Evolutionary conservation across 2,113 vertebrate genomes (phyloP).

Genomic region (Boleophthalmus pectinirostris): DNA sequence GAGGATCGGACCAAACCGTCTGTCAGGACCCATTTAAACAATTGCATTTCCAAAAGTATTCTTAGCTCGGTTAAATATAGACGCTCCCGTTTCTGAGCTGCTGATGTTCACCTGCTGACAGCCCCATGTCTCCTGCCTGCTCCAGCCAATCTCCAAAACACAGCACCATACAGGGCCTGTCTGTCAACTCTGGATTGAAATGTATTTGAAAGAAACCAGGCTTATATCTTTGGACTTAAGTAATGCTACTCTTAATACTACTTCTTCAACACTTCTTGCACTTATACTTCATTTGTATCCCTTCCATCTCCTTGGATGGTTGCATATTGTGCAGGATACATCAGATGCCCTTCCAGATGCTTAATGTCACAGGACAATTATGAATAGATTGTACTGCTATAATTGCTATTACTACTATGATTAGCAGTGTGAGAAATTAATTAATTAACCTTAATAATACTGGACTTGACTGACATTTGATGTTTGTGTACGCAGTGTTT

Average conservation of each 20-base stretch:
- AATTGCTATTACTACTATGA: background rate
- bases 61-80: constrained; percentile 12
- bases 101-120: constrained; percentile 3
- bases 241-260: background rate
- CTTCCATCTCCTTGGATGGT: background rate
- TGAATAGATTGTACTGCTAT: background rate
- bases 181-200: background rate
- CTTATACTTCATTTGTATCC: background rate
- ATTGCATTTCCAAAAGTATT: constrained; percentile 6
- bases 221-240: background rate
- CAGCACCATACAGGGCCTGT: background rate
- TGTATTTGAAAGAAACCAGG: background rate
- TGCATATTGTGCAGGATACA: too few species aligned
- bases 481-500: too few species aligned
- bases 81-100: constrained; percentile 1
- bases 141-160: constrained; percentile 1
- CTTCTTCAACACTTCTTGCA: background rate
- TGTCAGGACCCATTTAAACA: constrained; percentile 1
- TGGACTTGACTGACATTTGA: too few species aligned
- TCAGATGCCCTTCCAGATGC: too few species aligned
- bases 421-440: background rate
- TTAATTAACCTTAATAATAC: background rate
- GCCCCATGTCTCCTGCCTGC: background rate
- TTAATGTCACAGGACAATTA: background rate
- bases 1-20: constrained; percentile 1